Base-by-base conservation (phyloP, 2,797 vertebrate species). In the Pteronotus mesoamericanus region DNA sequence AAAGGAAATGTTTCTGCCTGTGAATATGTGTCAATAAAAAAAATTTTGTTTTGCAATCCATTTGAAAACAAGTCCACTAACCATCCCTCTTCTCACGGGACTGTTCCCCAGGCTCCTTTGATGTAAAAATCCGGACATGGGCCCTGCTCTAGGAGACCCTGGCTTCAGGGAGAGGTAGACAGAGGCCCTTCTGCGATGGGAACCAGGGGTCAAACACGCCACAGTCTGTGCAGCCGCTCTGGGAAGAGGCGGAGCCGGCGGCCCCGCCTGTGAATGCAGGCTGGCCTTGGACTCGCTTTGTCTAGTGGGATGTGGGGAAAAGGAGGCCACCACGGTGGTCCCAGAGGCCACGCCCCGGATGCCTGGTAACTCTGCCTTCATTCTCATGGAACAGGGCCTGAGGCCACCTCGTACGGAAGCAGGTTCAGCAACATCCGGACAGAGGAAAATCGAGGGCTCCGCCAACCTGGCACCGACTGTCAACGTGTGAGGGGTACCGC, bases 11-110 rank as follows among this genome's bases (percentile, higher is more conserved):
- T 21, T 64, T 34, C 57, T 79, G 6, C 8, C 26, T 3, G 8
- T 19, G 51, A 69, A n/a, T 14, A 26, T 55, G 37, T 48, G 82
- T 32, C 57, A 42, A 66, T 24, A 39, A 74, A 55, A 74, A 12
- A 87, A 82, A 71, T 19, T 18, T 12, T 71, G 29, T 55, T 66
- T 39, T 61, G 42, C n/a, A 11, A 48, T 78, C 77, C n/a, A 16
- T 71, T 92, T 71, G 82, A 80, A 93, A 95, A 75, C 26, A 51
- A 77, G 66, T 34, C 26, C 57, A 32, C 8, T 75, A 37, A 69
- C 29, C 32, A 32, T 55, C 19, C 5, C 32, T 55, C 29, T 86
- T 42, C 66, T 69, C 55, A 44, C 0, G 16, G 22, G 37, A 69
- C 44, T 79, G 12, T 26, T 51, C 46, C 12, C 21, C 18, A 37